Base-by-base conservation (phyloP, 1,140 invertebrate genomes). In the Drosophila grimshawi region DNA sequence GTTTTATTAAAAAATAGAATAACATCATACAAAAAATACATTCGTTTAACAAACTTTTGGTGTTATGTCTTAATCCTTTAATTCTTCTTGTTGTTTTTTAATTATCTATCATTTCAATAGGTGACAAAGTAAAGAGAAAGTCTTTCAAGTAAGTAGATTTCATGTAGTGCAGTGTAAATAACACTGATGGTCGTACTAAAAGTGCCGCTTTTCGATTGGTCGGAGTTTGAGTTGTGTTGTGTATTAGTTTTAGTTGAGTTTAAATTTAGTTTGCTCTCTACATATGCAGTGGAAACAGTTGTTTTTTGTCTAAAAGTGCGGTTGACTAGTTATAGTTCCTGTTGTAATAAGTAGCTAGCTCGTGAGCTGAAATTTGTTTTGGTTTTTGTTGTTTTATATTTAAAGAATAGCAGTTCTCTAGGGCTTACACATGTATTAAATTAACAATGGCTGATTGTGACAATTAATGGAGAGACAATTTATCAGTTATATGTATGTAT, bases 1-100 rank as follows among this genome's bases (percentile, higher is more conserved):
- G 66, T 67, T 79, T 52, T 86, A 86, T 86, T 81, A 88, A 82
- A 86, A 86, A 86, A 88, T 78, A 78, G 57, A 71, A 76, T 72
- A 78, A 86, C 76, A 89, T 78, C 69, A 89, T 88, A 88, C 83
- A 88, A 88, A 88, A 88, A 89, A 90, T 90, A 90, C 64, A 63
- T 69, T 48, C 51, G 69, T 69, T 72, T 80, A 77, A 77, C 67
- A 66, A 68, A 75, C 55, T 76, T 79, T 86, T 86, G 82, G 82
- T 86, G 82, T 86, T 62, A 73, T 86, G 71, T 68, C 83, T 82
- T 88, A 73, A 79, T 88, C 68, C 67, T 33, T 68, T 49, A 61
- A 52, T 68, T 48, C 10, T 53, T 8, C 8, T 49, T 37, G 29
- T 60, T 55, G 67, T 41, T 57, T 45, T 30, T 56, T 57, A 43